phyloP scores from a whole-genome alignment of 2,797 vertebrate genomes.

The Bradypus variegatus region DNA sequence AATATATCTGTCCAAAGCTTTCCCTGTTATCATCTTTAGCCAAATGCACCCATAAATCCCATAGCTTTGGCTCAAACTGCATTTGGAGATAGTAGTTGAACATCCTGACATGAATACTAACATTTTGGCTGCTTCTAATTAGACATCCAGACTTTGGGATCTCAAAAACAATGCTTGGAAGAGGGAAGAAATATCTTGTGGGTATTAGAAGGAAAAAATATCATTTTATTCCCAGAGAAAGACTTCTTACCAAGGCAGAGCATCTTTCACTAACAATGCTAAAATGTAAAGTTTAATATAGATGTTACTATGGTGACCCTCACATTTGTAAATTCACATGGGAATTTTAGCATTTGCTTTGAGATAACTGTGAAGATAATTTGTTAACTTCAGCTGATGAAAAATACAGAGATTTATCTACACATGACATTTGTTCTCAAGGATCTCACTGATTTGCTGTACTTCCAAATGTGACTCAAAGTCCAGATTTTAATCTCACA shows the following conservation, averaged over 20 bases:
- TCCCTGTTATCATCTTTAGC: neutral
- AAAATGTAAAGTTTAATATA: constrained; percentile 30
- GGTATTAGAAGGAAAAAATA: neutral
- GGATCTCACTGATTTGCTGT: neutral
- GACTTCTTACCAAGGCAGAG: neutral
- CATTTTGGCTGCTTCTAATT: neutral
- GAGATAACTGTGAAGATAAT: neutral
- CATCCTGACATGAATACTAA: neutral
- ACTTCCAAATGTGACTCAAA: neutral
- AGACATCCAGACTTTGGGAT: neutral
- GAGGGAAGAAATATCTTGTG: neutral
- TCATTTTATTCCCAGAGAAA: neutral
- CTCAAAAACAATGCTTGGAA: neutral
- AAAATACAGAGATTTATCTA: neutral
- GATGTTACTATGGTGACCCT: constrained; percentile 48
- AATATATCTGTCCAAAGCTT: neutral
- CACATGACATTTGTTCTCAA: neutral
- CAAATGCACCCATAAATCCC: neutral
- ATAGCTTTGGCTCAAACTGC: neutral
- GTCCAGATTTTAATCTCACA: neutral
- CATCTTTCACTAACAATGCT: neutral
- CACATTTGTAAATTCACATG: neutral
- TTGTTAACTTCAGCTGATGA: constrained; percentile 5
- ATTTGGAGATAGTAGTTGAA: neutral
- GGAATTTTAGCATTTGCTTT: neutral